Percentiles rank a stretch among this genome's conserved stretches.
Conservation (phyloP, 2,888 invertebrate species). For the Pyrocoelia pectoralis region DNA sequence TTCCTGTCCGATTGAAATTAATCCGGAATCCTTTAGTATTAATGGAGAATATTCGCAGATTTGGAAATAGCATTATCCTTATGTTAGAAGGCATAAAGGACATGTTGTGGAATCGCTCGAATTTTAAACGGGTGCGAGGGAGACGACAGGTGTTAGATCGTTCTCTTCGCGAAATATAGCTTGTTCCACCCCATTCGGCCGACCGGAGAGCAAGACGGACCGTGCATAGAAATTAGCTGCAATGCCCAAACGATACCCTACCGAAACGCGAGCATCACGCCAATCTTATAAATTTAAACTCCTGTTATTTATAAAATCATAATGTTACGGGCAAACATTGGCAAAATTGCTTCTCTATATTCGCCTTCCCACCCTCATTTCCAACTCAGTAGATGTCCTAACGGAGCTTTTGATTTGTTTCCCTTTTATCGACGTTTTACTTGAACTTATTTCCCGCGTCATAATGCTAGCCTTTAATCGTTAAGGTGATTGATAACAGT, state of each 20-base stretch:
- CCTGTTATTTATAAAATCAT: constrained; percentile 59
- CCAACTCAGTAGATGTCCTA: constrained; percentile 48
- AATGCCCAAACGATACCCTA: constrained; percentile 49
- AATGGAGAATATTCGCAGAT: constrained; percentile 54
- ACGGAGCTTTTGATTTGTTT: constrained; percentile 52
- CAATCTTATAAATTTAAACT: constrained; percentile 56
- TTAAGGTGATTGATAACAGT: constrained; percentile 50
- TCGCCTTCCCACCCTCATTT: constrained; percentile 37
- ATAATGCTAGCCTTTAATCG: constrained; percentile 4
- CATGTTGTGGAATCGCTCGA: constrained; percentile 44
- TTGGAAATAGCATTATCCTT: constrained; percentile 51
- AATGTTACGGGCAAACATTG: constrained; percentile 46
- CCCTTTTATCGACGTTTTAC: constrained; percentile 49
- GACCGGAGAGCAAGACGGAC: constrained; percentile 55
- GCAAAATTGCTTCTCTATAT: constrained; percentile 30
- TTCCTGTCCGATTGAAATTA: constrained; percentile 54
- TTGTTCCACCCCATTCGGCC: constrained; percentile 58
- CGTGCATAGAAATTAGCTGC: constrained; percentile 60
- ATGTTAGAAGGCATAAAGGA: constrained; percentile 51
- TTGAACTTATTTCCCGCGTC: constrained; percentile 18
- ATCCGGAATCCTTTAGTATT: constrained; percentile 51
- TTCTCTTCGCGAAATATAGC: constrained; percentile 51
- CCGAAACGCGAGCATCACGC: constrained; percentile 44
- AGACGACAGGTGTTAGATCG: constrained; percentile 41
- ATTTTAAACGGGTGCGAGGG: constrained; percentile 39